These are phyloP conservation scores for Noturus placidus DNA, from an alignment of 2,113 vertebrate species.

Conservation along the genomic window DNA sequence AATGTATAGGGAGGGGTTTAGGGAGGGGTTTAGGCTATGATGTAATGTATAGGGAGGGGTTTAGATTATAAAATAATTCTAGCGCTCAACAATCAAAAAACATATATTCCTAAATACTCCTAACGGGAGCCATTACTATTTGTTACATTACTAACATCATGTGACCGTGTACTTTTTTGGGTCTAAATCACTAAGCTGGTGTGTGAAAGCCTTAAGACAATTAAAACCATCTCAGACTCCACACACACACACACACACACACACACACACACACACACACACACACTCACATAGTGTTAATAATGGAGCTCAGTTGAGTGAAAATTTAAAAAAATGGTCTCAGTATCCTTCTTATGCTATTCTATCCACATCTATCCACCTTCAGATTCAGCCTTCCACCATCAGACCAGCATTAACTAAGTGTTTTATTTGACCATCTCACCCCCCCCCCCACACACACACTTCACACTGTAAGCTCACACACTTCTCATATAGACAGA, in stretches of 20 bases:
- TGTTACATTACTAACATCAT: too few relatives aligned
- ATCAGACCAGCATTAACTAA: neutral
- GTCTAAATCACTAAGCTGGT: neutral
- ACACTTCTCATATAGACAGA: slow-evolving; percentile 14
- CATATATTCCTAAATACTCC: too few relatives aligned
- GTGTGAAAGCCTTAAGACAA: neutral
- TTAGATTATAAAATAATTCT: neutral
- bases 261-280: neutral
- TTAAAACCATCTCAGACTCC: neutral
- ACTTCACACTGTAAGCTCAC: neutral
- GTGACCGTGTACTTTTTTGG: neutral
- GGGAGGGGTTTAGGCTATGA: neutral
- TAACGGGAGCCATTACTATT: neutral
- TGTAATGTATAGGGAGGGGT: neutral
- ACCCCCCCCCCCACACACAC: neutral
- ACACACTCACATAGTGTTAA: neutral
- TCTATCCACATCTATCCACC: neutral
- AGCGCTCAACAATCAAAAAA: too few relatives aligned
- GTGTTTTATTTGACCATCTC: slow-evolving; percentile 8
- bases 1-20: neutral
- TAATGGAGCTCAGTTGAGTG: neutral
- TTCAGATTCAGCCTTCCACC: neutral
- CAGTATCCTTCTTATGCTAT: neutral
- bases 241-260: neutral
- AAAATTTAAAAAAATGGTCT: too few relatives aligned